Conservation (phyloP, 2,113 vertebrate genomes). For the Ceratotherium simum region DNA sequence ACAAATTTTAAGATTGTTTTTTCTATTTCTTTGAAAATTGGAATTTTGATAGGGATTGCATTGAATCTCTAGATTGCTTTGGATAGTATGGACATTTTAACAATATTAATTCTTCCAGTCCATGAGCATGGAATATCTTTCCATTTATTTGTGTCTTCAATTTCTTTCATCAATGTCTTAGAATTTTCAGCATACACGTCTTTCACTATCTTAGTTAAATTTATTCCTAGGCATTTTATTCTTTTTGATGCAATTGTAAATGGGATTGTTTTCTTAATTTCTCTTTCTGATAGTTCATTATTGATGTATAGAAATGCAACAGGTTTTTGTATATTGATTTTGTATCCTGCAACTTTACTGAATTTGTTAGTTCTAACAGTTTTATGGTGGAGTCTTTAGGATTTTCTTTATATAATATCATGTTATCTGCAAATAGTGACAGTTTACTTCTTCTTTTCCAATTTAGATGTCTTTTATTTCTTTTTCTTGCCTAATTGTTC, state of each 20-base stretch:
- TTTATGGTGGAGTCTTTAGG: neutral
- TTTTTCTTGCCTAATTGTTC: neutral
- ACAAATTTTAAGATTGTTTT: neutral
- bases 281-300: neutral
- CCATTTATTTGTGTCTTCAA: neutral
- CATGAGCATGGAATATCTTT: neutral
- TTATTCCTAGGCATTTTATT: neutral
- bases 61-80: neutral
- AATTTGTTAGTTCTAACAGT: neutral
- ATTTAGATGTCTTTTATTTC: neutral
- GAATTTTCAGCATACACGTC: neutral
- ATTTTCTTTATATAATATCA: neutral
- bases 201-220: neutral
- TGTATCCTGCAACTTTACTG: neutral
- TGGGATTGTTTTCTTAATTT: neutral
- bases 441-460: neutral
- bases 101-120: neutral
- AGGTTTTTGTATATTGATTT: neutral
- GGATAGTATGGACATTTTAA: neutral
- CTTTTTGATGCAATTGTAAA: neutral
- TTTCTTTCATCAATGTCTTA: neutral
- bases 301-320: rapidly evolving
- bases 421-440: neutral
- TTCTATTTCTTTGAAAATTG: neutral
- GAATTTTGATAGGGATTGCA: neutral